Conservation (phyloP, 2,888 invertebrate species). For the Myopa testacea region DNA sequence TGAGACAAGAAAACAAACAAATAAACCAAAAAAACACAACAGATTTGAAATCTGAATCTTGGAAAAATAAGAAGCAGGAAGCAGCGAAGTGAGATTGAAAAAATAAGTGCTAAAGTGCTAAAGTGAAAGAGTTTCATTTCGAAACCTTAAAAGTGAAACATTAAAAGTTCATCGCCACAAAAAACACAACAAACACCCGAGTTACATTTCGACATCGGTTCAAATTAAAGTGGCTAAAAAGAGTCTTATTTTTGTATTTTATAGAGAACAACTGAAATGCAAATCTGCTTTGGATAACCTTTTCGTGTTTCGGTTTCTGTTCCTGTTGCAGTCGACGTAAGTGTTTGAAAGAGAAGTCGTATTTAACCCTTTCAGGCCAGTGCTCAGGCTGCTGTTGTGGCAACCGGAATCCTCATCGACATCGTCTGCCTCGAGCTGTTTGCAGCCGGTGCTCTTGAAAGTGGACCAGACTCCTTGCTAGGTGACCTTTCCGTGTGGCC, state of each 20-base stretch:
- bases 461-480: slow-evolving; percentile 19
- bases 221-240: too few relatives aligned
- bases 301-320: not conserved
- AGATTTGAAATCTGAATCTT: not conserved
- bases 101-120: not conserved
- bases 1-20: not conserved
- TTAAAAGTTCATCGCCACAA: not conserved
- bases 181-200: not conserved
- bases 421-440: not conserved
- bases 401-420: not conserved
- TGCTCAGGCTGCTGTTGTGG: not conserved
- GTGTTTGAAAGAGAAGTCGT: not conserved
- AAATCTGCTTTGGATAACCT: not conserved
- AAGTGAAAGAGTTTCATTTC: not conserved
- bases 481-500: slow-evolving; percentile 18
- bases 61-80: not conserved
- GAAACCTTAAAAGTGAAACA: not conserved
- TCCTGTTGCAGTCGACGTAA: not conserved
- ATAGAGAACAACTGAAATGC: not conserved
- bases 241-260: too few relatives aligned
- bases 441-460: slow-evolving; percentile 19
- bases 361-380: not conserved
- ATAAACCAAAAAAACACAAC: too few relatives aligned
- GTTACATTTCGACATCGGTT: too few relatives aligned
- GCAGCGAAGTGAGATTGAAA: not conserved